Base-by-base conservation (phyloP, 2,888 invertebrate genomes). In the Pyrrhia umbra region DNA sequence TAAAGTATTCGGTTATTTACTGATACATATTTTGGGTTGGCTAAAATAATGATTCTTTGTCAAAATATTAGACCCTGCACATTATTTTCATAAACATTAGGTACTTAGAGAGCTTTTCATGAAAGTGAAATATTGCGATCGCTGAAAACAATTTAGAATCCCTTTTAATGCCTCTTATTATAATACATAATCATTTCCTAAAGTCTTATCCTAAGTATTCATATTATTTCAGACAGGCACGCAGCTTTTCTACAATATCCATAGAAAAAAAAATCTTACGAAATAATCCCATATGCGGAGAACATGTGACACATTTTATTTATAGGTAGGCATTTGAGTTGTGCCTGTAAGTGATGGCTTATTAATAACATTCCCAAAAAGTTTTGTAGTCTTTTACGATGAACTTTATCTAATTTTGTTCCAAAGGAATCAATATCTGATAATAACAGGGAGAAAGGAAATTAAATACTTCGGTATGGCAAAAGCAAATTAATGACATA, bases 401-500 rank as follows among this genome's bases (percentile, higher is more conserved):
- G 18, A 27, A 25, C 39, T 60, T 25, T 21, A 20, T 9, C 42
- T 51, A 52, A 47, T 34, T 40, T 21, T 18, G 39, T 55, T 13
- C 43, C 34, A 59, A 58, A 58, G 13, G 9, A 58, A 61, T 58
- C 21, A 20, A 20, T 40, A 43, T n/a, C 27, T 27, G 8, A 34
- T 16, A 59, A 34, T 23, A 20, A 20, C 13, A 55, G 16, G 16
- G 18, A 21, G 34, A 56, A 62, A 30, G 23, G 20, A 72, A 74
- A 73, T 61, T 56, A 68, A 68, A 66, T 64, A 67, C 55, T 52
- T 49, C 34, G 30, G 27, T 50, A 46, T 47, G 65, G 51, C 56
- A 46, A 63, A 49, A 56, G 58, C 8, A 68, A 77, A 80, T 75
- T 67, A 73, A 73, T 80, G 66, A 18, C 65, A 62, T 54, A 58